Evolutionary conservation across 1,140 invertebrate genomes (phyloP).

Genomic region (Venustaconcha ellipsiformis): DNA sequence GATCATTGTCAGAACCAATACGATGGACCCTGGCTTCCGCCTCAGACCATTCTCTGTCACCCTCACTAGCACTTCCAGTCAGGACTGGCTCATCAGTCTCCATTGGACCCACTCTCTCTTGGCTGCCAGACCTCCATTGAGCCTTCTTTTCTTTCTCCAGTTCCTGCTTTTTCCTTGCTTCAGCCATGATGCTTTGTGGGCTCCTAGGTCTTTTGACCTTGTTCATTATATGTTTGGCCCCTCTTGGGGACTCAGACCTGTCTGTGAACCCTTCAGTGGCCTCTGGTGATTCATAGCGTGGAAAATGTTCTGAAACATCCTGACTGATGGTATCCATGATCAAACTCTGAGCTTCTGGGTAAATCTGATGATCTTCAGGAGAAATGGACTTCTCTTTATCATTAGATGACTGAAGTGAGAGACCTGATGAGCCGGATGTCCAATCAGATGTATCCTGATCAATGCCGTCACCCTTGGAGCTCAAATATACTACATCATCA

Average conservation of each 20-base stretch:
- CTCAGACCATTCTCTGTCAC: slow-evolving; percentile 18
- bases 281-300: too few species aligned
- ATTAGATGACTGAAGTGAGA: slow-evolving; percentile 23
- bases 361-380: slow-evolving; percentile 1
- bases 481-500: too few species aligned
- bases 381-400: slow-evolving; percentile 24
- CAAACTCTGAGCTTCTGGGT: slow-evolving; percentile 37
- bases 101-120: slow-evolving; percentile 22
- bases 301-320: slow-evolving; percentile 25
- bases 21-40: background rate
- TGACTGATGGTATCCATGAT: slow-evolving; percentile 47
- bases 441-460: slow-evolving; percentile 33
- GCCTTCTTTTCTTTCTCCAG: slow-evolving; percentile 33
- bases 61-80: slow-evolving; percentile 35
- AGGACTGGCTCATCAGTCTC: slow-evolving; percentile 31
- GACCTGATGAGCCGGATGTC: slow-evolving; percentile 28
- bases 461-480: slow-evolving; percentile 2
- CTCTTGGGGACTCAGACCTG: too few species aligned
- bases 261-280: too few species aligned
- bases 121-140: slow-evolving; percentile 28
- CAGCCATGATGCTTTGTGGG: slow-evolving; percentile 42
- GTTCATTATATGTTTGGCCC: background rate
- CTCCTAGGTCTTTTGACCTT: slow-evolving; percentile 37
- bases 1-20: slow-evolving; percentile 15
- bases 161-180: slow-evolving; percentile 35